Percentiles rank a stretch among this genome's conserved stretches.
These are phyloP conservation scores for Caradrina clavipalpis DNA, from an alignment of 2,888 invertebrate species.

Conservation along the genomic window DNA sequence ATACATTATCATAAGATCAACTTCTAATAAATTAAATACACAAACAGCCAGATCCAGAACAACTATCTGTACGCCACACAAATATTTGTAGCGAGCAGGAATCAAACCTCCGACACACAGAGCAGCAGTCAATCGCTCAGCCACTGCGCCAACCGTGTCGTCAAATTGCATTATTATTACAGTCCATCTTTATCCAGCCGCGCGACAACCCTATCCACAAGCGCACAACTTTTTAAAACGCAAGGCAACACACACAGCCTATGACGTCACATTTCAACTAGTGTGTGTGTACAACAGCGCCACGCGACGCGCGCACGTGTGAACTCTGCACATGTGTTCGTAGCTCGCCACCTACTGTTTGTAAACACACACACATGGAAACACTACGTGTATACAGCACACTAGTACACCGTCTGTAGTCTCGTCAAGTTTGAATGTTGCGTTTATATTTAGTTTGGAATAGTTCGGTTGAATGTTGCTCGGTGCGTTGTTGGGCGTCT, in stretches of 20 bases:
- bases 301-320: slow-evolving; percentile 61
- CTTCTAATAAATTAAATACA: too few relatives aligned
- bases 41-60: too few relatives aligned
- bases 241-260: slow-evolving; percentile 46
- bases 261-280: slow-evolving; percentile 46
- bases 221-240: slow-evolving; percentile 24
- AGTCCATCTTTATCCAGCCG: too few relatives aligned
- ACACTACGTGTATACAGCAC: not conserved
- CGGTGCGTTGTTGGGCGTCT: slow-evolving; percentile 11
- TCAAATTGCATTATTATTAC: too few relatives aligned
- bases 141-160: too few relatives aligned
- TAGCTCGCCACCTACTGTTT: slow-evolving; percentile 51
- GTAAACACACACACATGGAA: slow-evolving; percentile 50
- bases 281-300: slow-evolving; percentile 17
- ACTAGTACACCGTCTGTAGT: slow-evolving; percentile 44
- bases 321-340: slow-evolving; percentile 54
- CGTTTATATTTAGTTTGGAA: slow-evolving; percentile 32
- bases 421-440: slow-evolving; percentile 29
- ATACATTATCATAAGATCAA: too few relatives aligned
- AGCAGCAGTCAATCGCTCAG: too few relatives aligned
- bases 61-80: too few relatives aligned
- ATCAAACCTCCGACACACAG: too few relatives aligned
- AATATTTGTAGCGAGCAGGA: too few relatives aligned
- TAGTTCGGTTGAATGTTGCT: slow-evolving; percentile 27
- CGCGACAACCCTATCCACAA: not conserved